phyloP scores from a whole-genome alignment of 2,113 vertebrate species.

The Centrocercus urophasianus region DNA sequence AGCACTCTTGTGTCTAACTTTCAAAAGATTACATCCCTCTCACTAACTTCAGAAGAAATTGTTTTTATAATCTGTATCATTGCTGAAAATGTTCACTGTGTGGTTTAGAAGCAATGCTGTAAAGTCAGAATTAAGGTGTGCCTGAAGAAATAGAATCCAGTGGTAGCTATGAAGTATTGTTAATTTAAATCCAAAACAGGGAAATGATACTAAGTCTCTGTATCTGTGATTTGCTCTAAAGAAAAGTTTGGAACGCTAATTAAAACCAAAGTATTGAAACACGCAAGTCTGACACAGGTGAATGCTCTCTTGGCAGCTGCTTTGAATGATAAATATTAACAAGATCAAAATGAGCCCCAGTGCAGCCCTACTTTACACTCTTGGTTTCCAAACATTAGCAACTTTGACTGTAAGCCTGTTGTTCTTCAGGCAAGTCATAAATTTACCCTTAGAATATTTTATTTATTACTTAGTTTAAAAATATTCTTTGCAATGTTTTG shows the following conservation, averaged over 20 bases:
- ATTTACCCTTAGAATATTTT: neutral
- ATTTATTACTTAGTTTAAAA: constrained; percentile 9
- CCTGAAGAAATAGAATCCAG: neutral
- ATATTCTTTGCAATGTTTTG: neutral
- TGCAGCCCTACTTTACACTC: neutral
- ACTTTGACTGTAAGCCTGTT: neutral
- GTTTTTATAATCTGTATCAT: neutral
- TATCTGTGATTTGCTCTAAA: neutral
- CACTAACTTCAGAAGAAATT: neutral
- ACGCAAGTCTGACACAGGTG: neutral
- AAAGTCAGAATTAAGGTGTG: neutral
- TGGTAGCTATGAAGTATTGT: neutral
- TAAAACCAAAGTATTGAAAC: neutral
- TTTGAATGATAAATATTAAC: neutral
- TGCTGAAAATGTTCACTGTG: neutral
- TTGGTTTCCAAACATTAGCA: neutral
- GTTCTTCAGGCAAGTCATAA: neutral
- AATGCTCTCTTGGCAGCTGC: neutral
- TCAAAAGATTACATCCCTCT: neutral
- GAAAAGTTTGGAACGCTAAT: neutral
- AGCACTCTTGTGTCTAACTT: neutral
- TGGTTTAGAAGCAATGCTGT: neutral
- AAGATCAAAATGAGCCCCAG: neutral
- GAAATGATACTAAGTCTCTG: neutral
- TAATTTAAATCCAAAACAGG: neutral